phyloP scores from a whole-genome alignment of 2,888 invertebrate species.

The Oscheius sp. region DNA sequence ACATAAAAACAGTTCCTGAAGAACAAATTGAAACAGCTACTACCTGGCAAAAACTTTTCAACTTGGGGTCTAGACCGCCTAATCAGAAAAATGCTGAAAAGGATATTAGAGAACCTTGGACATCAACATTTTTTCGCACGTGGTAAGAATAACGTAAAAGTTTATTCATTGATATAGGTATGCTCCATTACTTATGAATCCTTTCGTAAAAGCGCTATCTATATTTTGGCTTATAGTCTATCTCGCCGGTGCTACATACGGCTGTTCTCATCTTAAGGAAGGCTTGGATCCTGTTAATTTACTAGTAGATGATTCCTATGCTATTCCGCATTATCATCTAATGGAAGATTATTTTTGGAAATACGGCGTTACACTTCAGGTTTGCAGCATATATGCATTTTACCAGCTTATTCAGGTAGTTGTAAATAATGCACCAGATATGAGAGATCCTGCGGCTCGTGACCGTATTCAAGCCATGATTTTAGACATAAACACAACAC shows the following conservation, averaged over 20 bases:
- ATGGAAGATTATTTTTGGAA: constrained; percentile 68
- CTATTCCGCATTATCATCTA: constrained; percentile 66
- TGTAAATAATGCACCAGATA: constrained; percentile 68
- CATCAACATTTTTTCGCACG: constrained; percentile 62
- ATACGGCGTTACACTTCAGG: constrained; percentile 67
- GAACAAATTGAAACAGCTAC: constrained; percentile 27
- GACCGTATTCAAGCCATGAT: constrained; percentile 59
- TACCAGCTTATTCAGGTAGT: constrained; percentile 53
- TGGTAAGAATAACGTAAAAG: constrained; percentile 40
- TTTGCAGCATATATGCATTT: neutral
- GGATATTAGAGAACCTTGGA: constrained; percentile 50
- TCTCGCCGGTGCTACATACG: constrained; percentile 64
- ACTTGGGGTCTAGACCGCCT: constrained; percentile 45
- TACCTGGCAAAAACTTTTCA: constrained; percentile 41
- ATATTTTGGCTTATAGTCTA: constrained; percentile 68
- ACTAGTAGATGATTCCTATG: constrained; percentile 67
- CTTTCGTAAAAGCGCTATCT: constrained; percentile 59
- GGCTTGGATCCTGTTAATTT: constrained; percentile 67
- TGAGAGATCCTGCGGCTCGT: constrained; percentile 55
- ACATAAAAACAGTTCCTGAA: constrained; percentile 43
- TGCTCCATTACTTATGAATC: constrained; percentile 69
- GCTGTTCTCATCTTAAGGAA: constrained; percentile 64
- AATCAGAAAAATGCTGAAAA: constrained; percentile 7
- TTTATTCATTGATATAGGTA: constrained; percentile 44
- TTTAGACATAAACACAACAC: constrained; percentile 66